Conservation (phyloP, 2,113 vertebrate genomes). For the Myocastor coypus region DNA sequence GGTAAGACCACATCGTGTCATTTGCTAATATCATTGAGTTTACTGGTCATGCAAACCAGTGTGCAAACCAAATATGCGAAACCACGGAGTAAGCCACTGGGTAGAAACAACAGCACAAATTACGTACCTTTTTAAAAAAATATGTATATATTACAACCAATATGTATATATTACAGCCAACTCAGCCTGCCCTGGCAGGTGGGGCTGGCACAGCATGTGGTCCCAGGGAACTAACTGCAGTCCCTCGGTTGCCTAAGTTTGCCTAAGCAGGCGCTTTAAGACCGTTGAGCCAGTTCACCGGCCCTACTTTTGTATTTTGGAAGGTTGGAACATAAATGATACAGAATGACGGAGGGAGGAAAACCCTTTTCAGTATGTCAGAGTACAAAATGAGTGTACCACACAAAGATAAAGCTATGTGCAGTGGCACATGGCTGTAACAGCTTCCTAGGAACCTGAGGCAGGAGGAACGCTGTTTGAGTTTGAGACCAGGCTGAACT, state of each 20-base stretch:
- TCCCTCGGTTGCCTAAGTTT: too few species aligned
- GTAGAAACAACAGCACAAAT: conserved; percentile 14
- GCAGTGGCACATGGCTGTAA: not conserved
- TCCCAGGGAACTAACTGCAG: too few species aligned
- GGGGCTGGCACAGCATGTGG: too few species aligned
- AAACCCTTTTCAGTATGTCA: not conserved
- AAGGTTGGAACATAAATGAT: not conserved
- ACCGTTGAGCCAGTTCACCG: too few species aligned
- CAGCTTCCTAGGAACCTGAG: not conserved
- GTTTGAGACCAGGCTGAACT: not conserved
- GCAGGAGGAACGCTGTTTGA: not conserved
- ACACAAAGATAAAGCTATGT: not conserved
- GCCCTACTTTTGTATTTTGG: not conserved
- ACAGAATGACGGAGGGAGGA: not conserved
- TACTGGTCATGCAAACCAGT: not conserved
- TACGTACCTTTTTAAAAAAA: too few species aligned
- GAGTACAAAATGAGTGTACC: not conserved
- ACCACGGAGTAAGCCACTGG: not conserved
- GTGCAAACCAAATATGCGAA: not conserved
- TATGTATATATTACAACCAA: too few species aligned
- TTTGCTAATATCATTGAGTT: not conserved
- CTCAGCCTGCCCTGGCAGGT: too few species aligned
- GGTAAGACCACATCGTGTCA: conserved; percentile 85
- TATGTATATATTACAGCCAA: too few species aligned
- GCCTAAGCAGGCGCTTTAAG: too few species aligned